A percentile compares a stretch with the other conserved stretches of the same genome.
These are phyloP conservation scores for Eulemur mongoz DNA, from an alignment of 2,797 vertebrate species.

Conservation along the genomic window DNA sequence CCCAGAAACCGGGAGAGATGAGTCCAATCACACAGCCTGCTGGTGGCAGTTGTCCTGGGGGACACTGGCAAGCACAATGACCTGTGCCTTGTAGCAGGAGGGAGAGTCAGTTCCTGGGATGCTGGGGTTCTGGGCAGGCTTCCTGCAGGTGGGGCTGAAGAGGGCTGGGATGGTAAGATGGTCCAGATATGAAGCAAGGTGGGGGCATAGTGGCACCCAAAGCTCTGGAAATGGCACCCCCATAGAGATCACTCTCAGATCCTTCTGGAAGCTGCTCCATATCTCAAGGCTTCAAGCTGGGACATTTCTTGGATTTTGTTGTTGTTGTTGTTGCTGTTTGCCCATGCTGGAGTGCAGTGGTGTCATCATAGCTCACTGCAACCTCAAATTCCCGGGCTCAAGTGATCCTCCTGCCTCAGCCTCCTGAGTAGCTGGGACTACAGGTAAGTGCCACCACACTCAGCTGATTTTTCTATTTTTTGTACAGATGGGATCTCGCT, in stretches of 20 bases:
- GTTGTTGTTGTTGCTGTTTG: too few relatives aligned
- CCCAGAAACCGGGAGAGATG: background rate
- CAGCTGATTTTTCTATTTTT: background rate
- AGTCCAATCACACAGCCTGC: background rate
- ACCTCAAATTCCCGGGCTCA: background rate
- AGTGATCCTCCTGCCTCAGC: background rate
- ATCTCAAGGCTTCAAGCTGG: background rate
- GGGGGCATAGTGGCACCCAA: background rate
- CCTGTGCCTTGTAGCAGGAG: background rate
- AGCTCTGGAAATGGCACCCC: background rate
- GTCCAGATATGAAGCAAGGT: too few relatives aligned
- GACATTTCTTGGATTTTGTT: background rate
- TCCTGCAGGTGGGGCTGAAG: fast-evolving
- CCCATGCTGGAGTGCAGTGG: background rate
- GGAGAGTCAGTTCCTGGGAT: background rate
- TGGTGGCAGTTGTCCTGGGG: background rate
- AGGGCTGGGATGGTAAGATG: background rate
- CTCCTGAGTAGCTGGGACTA: background rate
- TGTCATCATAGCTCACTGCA: background rate
- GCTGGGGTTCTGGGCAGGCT: background rate
- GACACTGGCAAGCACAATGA: background rate
- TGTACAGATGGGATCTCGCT: background rate
- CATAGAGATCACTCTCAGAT: background rate
- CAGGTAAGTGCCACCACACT: background rate
- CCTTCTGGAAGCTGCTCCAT: background rate